Percentiles rank a stretch among this genome's conserved stretches.
These are phyloP conservation scores for Limnephilus marmoratus DNA, from an alignment of 2,888 invertebrate species.

Conservation along the genomic window DNA sequence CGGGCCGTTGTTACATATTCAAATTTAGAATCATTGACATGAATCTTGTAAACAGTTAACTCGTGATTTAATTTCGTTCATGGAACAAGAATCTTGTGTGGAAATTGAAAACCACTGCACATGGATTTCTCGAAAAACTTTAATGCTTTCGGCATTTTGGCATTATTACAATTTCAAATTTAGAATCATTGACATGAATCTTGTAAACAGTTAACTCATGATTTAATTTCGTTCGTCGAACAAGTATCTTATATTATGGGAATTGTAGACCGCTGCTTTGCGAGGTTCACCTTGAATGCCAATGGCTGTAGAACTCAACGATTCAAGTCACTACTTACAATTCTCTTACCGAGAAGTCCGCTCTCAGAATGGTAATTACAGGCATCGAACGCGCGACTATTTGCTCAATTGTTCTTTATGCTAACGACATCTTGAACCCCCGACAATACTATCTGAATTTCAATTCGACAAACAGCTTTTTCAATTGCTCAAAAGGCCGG, in stretches of 20 bases:
- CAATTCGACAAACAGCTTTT: slow-evolving; percentile 25
- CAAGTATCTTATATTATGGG: slow-evolving; percentile 6
- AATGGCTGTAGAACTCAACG: background rate
- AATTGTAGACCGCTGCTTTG: background rate
- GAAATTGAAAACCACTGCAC: background rate
- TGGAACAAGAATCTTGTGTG: background rate
- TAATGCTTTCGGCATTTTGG: background rate
- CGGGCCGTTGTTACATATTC: background rate
- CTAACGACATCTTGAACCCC: slow-evolving; percentile 54
- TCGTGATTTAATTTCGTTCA: background rate
- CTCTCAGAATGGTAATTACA: slow-evolving; percentile 60
- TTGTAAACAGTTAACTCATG: background rate
- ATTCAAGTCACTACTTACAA: slow-evolving; percentile 46
- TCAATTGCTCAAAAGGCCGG: slow-evolving; percentile 1
- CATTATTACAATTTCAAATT: background rate
- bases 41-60: background rate
- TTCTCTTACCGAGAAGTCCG: slow-evolving; percentile 36
- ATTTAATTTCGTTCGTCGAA: background rate
- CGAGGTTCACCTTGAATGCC: slow-evolving; percentile 16
- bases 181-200: background rate
- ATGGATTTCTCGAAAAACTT: no score
- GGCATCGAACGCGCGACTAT: slow-evolving; percentile 58
- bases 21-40: background rate
- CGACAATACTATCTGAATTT: slow-evolving; percentile 36
- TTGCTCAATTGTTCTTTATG: slow-evolving; percentile 61